Percentiles rank a stretch among this genome's conserved stretches.
Evolutionary conservation across 2,797 vertebrate genomes (phyloP).

Genomic region (Linurgus olivaceus): DNA sequence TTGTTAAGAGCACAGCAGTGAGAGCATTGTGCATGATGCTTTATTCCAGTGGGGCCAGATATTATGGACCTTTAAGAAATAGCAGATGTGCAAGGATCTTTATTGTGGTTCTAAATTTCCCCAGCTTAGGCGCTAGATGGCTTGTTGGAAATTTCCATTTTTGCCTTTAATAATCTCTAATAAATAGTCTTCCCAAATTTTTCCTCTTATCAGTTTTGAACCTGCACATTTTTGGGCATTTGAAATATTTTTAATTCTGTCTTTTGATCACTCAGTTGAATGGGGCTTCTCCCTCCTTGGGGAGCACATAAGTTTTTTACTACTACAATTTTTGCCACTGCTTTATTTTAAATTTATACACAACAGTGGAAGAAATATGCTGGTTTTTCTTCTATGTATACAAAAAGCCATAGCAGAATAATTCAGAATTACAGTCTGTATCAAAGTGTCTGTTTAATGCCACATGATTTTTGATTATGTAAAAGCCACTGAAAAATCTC

Average conservation of each 20-base stretch:
- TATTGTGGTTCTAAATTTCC: background rate
- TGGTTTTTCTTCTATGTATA: background rate
- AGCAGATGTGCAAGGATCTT: background rate
- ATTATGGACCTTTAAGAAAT: background rate
- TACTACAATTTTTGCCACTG: background rate
- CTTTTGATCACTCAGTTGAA: background rate
- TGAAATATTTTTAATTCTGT: background rate
- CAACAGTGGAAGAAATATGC: background rate
- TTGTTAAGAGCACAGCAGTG: background rate
- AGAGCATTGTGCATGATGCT: background rate
- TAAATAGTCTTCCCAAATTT: background rate
- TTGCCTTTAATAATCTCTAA: background rate
- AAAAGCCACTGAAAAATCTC: background rate
- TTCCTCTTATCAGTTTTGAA: background rate
- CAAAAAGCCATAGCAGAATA: background rate
- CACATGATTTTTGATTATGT: conserved; percentile 9
- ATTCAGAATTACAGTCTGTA: background rate
- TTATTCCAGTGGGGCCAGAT: background rate
- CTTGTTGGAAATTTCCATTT: background rate
- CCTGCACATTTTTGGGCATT: background rate
- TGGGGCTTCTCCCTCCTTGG: background rate
- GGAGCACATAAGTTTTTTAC: background rate
- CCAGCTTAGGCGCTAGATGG: background rate
- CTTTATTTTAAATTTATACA: background rate
- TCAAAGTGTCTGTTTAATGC: background rate